Conservation (phyloP, 2,113 vertebrate genomes). For the Melanerpes formicivorus region DNA sequence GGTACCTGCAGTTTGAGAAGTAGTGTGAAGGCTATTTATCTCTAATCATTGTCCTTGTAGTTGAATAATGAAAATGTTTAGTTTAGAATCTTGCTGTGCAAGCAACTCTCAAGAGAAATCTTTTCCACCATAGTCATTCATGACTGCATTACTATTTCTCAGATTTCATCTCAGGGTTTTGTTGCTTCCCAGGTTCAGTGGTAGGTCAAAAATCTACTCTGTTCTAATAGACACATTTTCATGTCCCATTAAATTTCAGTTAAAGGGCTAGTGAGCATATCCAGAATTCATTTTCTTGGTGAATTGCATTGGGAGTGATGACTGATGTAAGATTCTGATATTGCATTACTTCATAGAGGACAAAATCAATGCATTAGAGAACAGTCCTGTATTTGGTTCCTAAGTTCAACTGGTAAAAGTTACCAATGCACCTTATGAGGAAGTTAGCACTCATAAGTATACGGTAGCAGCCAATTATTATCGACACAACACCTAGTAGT, state of each 20-base stretch:
- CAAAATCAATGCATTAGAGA: not conserved
- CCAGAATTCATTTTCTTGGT: not conserved
- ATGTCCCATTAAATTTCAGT: not conserved
- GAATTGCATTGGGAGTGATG: not conserved
- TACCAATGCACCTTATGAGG: not conserved
- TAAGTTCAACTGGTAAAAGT: not conserved
- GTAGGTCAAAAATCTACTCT: not conserved
- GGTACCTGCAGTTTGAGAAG: not conserved
- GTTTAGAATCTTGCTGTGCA: not conserved
- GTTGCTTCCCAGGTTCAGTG: not conserved
- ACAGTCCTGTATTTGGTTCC: not conserved
- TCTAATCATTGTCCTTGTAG: not conserved
- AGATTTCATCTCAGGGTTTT: not conserved
- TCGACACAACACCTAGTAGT: not conserved
- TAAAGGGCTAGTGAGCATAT: not conserved
- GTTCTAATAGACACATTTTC: not conserved
- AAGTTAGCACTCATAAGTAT: not conserved
- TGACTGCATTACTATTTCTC: not conserved
- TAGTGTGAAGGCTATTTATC: not conserved
- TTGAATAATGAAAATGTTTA: not conserved
- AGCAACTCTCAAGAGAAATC: not conserved
- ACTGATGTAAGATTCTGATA: not conserved
- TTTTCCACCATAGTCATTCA: rapidly evolving
- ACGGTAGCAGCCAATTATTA: not conserved
- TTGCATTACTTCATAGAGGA: not conserved